Evolutionary conservation across 2,797 vertebrate species (phyloP).

Genomic region (Leptodactylus fallax): DNA sequence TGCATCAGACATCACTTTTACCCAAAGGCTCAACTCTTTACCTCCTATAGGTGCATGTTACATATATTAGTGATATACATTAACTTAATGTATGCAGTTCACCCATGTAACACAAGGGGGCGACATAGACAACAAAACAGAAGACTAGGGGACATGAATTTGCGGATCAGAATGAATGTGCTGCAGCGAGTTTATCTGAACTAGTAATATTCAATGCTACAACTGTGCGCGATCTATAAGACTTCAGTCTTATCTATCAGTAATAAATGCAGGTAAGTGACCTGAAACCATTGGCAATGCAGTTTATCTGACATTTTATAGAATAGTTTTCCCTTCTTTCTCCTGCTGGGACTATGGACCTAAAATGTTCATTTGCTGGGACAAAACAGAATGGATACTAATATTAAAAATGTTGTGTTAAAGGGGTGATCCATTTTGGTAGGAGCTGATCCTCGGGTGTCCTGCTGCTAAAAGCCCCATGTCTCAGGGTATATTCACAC

Average conservation of each 20-base stretch:
- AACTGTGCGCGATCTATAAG: not conserved
- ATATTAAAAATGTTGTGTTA: no score
- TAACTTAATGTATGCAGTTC: constrained; percentile 1
- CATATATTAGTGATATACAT: not conserved
- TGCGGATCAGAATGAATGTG: not conserved
- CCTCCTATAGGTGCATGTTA: not conserved
- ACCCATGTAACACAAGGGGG: constrained; percentile 30
- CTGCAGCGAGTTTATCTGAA: not conserved
- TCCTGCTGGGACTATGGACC: no score
- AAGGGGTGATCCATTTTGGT: no score
- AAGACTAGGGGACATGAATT: not conserved
- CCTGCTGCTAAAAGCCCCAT: no score
- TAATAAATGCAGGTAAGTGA: not conserved
- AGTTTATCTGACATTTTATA: not conserved
- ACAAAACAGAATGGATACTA: no score
- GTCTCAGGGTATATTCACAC: no score
- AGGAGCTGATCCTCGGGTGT: no score
- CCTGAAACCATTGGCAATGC: not conserved
- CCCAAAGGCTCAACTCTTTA: not conserved
- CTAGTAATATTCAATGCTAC: not conserved
- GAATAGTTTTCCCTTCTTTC: not conserved
- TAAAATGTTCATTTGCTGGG: not conserved
- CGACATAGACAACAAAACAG: constrained; percentile 37
- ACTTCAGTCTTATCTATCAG: not conserved
- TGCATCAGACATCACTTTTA: no score